Evolutionary conservation across 2,113 vertebrate species (phyloP), one percentile per base, ranked within the genome.

Genomic region (Elgaria multicarinata): DNA sequence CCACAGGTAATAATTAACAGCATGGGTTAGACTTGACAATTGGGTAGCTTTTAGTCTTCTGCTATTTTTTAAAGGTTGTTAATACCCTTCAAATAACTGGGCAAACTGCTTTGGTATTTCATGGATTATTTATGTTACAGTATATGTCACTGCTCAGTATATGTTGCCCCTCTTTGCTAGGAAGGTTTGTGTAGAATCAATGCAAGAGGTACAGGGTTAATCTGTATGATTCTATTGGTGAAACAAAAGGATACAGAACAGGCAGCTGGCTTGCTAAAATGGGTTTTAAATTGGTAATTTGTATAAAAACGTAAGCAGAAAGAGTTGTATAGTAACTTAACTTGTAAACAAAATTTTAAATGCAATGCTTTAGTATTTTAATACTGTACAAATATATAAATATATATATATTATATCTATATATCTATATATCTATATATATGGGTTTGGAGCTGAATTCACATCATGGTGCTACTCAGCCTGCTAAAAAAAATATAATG

Each of bases 301-400:
- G 98, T 99, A 97, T 97, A 98, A 97, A 97, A 93, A 90, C 71
- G 89, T 95, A 98, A 96, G 96, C 95, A 96, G 98, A 62, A 96
- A 98, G 96, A 98, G 97, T 97, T 99, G 98, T 99, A 99, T 98
- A 99, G 98, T 98, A 99, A 99, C 98, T 99, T 99, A 99, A 99
- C 97, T 96, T 98, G 97, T 97, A 97, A 98, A 98, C 97, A 96
- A 96, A 95, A 94, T 97, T 97, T 97, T 97, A 98, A 97, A 98
- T 91, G 96, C 97, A 94, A 98, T 97, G 97, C 97, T 98, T 97
- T 98, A 98, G 97, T 97, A 98, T 98, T 98, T 98, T 98, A 98
- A 98, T 98, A 98, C 98, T 99, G 98, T 98, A 98, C 98, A 98
- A 97, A 95, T 96, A 95, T 94, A 95, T 96, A 95, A 96, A 94